Percentiles rank a stretch among this genome's conserved stretches.
Evolutionary conservation across 2,797 vertebrate species (phyloP).

Genomic region (Squalus acanthias): DNA sequence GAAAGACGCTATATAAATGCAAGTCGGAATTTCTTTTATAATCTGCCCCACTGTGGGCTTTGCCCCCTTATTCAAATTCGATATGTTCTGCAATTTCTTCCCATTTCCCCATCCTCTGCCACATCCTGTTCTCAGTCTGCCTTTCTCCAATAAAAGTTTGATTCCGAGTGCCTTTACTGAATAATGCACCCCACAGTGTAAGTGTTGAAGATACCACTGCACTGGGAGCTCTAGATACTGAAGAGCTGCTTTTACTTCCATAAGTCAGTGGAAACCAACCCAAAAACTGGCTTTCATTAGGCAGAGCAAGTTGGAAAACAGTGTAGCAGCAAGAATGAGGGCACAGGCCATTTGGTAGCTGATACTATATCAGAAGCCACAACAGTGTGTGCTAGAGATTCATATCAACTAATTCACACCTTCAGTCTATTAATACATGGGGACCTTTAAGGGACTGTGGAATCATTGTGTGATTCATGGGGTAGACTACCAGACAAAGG

Average conservation of each 20-base stretch:
- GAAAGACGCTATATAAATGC: no score
- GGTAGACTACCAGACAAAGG: not conserved
- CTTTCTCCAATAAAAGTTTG: not conserved
- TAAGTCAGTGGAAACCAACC: not conserved
- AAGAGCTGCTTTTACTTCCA: no score
- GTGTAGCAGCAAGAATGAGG: not conserved
- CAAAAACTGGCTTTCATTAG: not conserved
- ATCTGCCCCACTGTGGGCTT: not conserved
- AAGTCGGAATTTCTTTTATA: not conserved
- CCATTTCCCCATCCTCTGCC: not conserved
- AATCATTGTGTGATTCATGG: not conserved
- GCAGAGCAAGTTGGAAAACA: not conserved
- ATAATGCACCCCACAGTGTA: not conserved
- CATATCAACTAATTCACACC: not conserved
- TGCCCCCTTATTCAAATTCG: not conserved
- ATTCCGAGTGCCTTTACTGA: not conserved
- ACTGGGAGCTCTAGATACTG: no score
- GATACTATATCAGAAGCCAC: not conserved
- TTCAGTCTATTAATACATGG: not conserved
- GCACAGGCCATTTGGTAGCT: not conserved
- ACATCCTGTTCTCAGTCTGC: not conserved
- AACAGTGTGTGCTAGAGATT: not conserved
- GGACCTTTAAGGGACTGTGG: not conserved
- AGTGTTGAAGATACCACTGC: no score
- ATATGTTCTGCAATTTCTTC: not conserved